phyloP scores from a whole-genome alignment of 2,797 vertebrate species.

The Darevskia mixta region DNA sequence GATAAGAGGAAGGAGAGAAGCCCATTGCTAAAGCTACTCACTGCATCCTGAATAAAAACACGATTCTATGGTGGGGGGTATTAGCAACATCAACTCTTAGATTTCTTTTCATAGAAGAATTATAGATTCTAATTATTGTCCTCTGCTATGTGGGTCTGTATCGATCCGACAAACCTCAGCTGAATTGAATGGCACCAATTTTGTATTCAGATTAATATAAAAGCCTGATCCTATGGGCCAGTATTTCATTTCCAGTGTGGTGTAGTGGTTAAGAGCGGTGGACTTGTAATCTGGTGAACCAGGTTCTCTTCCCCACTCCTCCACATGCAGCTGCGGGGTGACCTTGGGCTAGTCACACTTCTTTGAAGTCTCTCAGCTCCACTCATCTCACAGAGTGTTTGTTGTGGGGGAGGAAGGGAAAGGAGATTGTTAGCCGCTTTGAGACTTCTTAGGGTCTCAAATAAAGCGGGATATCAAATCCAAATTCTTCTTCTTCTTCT shows the following conservation, averaged over 20 bases:
- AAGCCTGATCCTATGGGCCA: neutral
- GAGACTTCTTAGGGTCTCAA: no score
- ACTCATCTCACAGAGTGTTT: no score
- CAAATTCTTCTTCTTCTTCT: no score
- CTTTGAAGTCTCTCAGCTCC: no score
- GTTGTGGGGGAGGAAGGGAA: no score
- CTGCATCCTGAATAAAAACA: neutral
- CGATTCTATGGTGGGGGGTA: neutral
- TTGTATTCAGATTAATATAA: neutral
- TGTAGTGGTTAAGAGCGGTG: no score
- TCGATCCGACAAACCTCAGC: neutral
- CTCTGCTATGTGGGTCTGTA: neutral
- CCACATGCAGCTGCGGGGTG: no score
- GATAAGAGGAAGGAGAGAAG: neutral
- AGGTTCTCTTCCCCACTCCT: no score
- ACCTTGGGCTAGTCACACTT: no score
- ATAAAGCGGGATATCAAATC: no score
- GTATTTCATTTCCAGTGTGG: neutral
- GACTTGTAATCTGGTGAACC: no score
- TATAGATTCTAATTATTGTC: neutral
- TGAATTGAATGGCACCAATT: neutral
- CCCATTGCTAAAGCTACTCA: neutral
- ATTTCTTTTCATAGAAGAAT: neutral
- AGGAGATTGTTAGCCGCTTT: no score
- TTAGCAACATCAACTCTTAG: neutral